Evolutionary conservation across 2,797 vertebrate species (phyloP), one percentile per base, ranked within the genome.

Genomic region (Phrynocephalus forsythii): DNA sequence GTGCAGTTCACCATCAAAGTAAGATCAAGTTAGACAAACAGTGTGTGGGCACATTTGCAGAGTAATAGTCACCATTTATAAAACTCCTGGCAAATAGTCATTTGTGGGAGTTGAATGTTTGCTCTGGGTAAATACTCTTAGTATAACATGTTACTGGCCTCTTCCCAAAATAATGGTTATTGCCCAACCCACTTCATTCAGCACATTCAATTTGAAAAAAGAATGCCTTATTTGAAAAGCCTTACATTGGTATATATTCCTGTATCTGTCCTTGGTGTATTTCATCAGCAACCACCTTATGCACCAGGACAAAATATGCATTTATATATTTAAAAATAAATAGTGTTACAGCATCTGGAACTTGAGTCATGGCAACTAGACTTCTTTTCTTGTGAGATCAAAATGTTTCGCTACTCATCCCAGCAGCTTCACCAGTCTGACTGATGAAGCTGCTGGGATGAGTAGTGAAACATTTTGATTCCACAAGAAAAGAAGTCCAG

Each of bases 21-120:
- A 91, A 89, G 86, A 83, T 81, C 87, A 76, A 63, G 91, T 95
- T 91, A 94, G 88, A 90, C 87, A 93, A 94, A 92, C 69, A 76
- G 24, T 92, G 82, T 85, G 79, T 89, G 90, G 86, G 87, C 79
- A 93, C 92, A 93, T 95, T 95, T 94, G 38, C 87, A 91, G 83
- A 79, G 76, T 85, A 88, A 88, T 89, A 91, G 94, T 95, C 44
- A 72, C 95, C 92, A 88, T 92, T 86, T 81, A 89, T 83, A 82
- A 92, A 80, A 82, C 90, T 20, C 52, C 80, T 87, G 79, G 82
- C 87, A 93, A 91, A 87, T 60, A 72, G 86, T 56, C 87, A 56
- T 56, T 88, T 83, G 79, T 33, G 85, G 85, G 76, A 68, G 82
- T 90, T 89, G 83, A 90, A 24, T 84, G 85, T 92, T 94, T 94